Percentiles rank a stretch among this genome's conserved stretches.
Conservation (phyloP, 2,888 invertebrate genomes). For the Ormyrus nitidulus region DNA sequence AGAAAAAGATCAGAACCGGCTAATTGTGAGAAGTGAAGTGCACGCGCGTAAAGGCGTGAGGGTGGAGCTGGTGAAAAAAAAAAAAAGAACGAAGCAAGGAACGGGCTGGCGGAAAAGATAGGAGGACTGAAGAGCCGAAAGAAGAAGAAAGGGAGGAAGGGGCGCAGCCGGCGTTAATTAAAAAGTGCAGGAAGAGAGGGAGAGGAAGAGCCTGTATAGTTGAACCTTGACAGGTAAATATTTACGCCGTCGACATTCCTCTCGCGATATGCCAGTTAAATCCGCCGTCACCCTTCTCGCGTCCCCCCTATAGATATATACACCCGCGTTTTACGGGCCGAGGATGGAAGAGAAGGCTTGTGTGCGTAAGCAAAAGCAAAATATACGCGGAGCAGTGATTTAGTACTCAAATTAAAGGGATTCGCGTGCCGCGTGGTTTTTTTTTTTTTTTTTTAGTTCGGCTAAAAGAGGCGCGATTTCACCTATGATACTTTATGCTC, state of each 20-base stretch:
- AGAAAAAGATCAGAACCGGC: constrained; percentile 15
- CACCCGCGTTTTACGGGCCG: background rate
- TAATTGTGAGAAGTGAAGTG: constrained; percentile 54
- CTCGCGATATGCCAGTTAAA: constrained; percentile 31
- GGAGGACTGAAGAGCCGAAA: constrained; percentile 21
- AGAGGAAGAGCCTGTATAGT: constrained; percentile 49
- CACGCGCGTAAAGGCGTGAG: constrained; percentile 29
- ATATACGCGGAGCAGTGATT: background rate
- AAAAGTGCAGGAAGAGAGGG: constrained; percentile 57
- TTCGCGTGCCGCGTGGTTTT: background rate
- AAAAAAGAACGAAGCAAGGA: constrained; percentile 21
- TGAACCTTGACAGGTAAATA: constrained; percentile 69
- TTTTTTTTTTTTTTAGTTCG: background rate
- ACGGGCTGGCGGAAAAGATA: background rate
- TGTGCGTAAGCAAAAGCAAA: background rate
- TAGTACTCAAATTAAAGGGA: constrained; percentile 8
- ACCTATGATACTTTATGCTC: too few relatives aligned
- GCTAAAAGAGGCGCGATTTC: too few relatives aligned
- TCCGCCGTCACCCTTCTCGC: background rate
- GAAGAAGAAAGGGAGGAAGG: constrained; percentile 32
- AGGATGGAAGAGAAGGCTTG: background rate
- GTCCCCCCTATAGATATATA: background rate
- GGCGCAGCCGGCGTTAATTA: constrained; percentile 63
- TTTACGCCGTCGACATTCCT: constrained; percentile 59
- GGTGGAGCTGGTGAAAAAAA: constrained; percentile 35